These are phyloP conservation scores for Trilocha varians DNA, from an alignment of 2,888 invertebrate species.

Conservation along the genomic window DNA sequence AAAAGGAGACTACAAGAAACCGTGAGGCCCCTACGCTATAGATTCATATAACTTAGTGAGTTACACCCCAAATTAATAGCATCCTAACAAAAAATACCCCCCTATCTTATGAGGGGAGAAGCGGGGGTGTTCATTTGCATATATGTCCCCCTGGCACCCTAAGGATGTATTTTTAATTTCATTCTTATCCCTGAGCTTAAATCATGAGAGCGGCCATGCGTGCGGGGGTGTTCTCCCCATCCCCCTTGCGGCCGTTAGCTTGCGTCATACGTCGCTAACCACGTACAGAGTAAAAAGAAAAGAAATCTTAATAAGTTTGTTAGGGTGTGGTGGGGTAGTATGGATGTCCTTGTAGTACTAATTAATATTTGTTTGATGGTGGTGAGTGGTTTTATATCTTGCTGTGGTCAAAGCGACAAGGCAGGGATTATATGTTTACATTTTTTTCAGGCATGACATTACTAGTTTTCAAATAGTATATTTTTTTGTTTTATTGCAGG, in stretches of 20 bases:
- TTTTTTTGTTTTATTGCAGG: too few species aligned
- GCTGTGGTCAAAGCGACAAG: too few species aligned
- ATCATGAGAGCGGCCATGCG: constrained; percentile 74
- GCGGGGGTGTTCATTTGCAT: constrained; percentile 64
- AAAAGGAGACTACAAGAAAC: constrained; percentile 41
- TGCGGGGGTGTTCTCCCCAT: constrained; percentile 46
- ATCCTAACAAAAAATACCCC: constrained; percentile 69
- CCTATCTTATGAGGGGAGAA: constrained; percentile 59
- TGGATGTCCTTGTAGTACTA: constrained; percentile 46
- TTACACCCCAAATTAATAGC: constrained; percentile 73
- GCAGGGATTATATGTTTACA: too few species aligned
- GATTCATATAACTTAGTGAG: constrained; percentile 54
- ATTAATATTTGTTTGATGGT: too few species aligned
- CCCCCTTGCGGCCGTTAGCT: constrained; percentile 53
- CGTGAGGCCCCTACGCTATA: constrained; percentile 40
- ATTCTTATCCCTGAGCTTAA: constrained; percentile 74
- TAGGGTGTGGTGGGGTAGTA: constrained; percentile 49
- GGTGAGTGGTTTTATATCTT: too few species aligned
- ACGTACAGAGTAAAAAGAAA: constrained; percentile 72
- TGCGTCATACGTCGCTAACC: constrained; percentile 74
- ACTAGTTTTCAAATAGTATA: too few species aligned
- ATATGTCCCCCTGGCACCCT: constrained; percentile 70
- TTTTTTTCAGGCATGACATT: too few species aligned
- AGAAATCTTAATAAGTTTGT: constrained; percentile 74
- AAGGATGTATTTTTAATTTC: constrained; percentile 75